A percentile compares a stretch with the other conserved stretches of the same genome.
Conservation (phyloP, 2,888 invertebrate genomes). For the Gibbula magus region DNA sequence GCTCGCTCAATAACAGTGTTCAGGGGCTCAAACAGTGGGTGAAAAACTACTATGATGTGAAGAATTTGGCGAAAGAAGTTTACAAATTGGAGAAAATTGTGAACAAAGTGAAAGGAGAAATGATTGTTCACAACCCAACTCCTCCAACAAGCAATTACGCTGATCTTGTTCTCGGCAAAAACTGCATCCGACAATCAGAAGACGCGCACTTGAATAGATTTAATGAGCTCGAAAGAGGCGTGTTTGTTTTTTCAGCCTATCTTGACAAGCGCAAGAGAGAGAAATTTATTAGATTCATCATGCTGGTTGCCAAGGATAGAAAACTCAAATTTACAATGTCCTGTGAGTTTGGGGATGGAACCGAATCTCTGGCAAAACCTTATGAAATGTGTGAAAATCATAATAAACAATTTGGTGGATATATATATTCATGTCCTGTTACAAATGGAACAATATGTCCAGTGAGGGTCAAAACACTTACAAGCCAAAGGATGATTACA, state of each 20-base stretch:
- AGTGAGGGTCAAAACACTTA: background rate
- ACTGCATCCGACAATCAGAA: conserved; percentile 7
- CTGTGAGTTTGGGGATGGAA: conserved; percentile 47
- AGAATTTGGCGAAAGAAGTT: conserved; percentile 23
- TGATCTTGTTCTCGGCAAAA: background rate
- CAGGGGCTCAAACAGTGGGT: conserved; percentile 26
- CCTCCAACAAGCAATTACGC: background rate
- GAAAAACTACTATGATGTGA: conserved; percentile 12
- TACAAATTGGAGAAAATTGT: conserved; percentile 14
- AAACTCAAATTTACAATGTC: conserved; percentile 41
- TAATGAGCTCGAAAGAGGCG: conserved; percentile 38
- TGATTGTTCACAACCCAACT: background rate
- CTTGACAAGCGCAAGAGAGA: conserved; percentile 59
- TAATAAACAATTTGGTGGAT: conserved; percentile 62
- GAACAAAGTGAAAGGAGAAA: background rate
- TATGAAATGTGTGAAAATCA: conserved; percentile 71
- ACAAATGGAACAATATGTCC: conserved; percentile 33
- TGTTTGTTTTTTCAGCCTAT: conserved; percentile 66
- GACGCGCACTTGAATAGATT: conserved; percentile 43
- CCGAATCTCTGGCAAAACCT: conserved; percentile 34
- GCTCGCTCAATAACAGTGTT: background rate
- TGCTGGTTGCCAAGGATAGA: conserved; percentile 45
- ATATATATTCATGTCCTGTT: conserved; percentile 60
- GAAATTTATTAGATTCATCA: conserved; percentile 51
- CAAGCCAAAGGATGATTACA: background rate